Percentiles rank a stretch among this genome's conserved stretches.
These are phyloP conservation scores for Noctilio leporinus DNA, from an alignment of 2,113 vertebrate genomes.

Conservation along the genomic window DNA sequence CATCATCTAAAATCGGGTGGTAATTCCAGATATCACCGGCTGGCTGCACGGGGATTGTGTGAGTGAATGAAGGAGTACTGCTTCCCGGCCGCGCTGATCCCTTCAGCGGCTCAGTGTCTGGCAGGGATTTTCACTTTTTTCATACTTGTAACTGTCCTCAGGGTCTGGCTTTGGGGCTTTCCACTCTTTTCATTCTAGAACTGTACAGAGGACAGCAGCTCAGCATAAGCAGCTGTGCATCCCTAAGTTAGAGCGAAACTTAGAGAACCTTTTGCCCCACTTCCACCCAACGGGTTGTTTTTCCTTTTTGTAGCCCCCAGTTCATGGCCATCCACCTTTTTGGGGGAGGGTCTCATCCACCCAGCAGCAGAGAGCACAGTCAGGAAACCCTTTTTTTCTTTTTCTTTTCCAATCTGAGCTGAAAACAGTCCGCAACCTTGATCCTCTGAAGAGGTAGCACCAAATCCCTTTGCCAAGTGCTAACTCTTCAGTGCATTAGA, in stretches of 20 bases:
- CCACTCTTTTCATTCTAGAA: background rate
- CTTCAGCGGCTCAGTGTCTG: background rate
- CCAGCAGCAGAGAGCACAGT: fast-evolving
- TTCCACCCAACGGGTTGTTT: background rate
- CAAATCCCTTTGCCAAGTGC: fast-evolving
- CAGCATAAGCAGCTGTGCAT: background rate
- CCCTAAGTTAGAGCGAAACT: background rate
- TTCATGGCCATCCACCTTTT: background rate
- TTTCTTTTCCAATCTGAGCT: background rate
- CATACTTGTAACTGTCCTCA: background rate
- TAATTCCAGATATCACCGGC: background rate
- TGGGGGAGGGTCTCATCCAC: no score
- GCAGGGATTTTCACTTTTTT: background rate
- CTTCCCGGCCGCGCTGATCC: background rate
- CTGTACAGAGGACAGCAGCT: background rate
- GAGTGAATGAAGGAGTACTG: background rate
- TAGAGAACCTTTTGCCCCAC: background rate
- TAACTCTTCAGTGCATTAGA: background rate
- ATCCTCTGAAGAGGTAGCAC: background rate
- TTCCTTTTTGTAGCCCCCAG: background rate
- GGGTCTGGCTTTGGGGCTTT: background rate
- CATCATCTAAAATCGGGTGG: background rate
- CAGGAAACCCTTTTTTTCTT: background rate
- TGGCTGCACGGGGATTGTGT: no score
- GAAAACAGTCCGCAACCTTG: fast-evolving